phyloP scores from a whole-genome alignment of 2,888 invertebrate genomes.

The Tachina grossa region DNA sequence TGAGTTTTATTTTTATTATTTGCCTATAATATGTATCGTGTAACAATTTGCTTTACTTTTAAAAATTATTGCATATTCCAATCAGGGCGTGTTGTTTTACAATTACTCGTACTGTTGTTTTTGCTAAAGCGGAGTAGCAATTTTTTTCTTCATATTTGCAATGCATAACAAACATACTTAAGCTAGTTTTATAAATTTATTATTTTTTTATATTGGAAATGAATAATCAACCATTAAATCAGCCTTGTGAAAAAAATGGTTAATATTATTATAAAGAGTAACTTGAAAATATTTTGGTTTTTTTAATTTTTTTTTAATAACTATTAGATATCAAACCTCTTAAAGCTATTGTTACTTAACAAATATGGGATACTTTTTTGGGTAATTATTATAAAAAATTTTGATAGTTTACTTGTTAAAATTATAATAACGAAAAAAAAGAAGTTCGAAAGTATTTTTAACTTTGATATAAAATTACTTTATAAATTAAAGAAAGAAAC shows the following conservation, averaged over 20 bases:
- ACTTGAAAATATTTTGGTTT: constrained; percentile 3
- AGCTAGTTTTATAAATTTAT: constrained; percentile 14
- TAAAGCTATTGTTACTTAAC: constrained; percentile 34
- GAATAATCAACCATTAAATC: constrained; percentile 32
- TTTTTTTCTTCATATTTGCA: constrained; percentile 13
- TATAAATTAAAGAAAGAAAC: no score
- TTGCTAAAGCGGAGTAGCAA: constrained; percentile 4
- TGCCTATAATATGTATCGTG: constrained; percentile 24
- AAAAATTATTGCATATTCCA: constrained; percentile 72
- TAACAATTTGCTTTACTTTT: constrained; percentile 57
- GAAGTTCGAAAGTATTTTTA: not conserved
- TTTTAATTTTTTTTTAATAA: not conserved
- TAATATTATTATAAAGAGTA: constrained; percentile 28
- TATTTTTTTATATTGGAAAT: constrained; percentile 9
- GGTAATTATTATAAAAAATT: not conserved
- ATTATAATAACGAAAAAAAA: not conserved
- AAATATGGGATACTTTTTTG: not conserved
- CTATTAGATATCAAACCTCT: constrained; percentile 37
- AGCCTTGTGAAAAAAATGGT: constrained; percentile 43
- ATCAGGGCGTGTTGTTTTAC: constrained; percentile 75
- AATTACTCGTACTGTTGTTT: constrained; percentile 11
- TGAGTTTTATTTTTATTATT: not conserved
- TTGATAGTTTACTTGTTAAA: not conserved
- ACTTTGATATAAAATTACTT: no score
- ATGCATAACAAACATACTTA: constrained; percentile 1